Percentiles rank a stretch among this genome's conserved stretches.
Conservation (phyloP, 1,140 invertebrate genomes). For the Papilio polyxenes region DNA sequence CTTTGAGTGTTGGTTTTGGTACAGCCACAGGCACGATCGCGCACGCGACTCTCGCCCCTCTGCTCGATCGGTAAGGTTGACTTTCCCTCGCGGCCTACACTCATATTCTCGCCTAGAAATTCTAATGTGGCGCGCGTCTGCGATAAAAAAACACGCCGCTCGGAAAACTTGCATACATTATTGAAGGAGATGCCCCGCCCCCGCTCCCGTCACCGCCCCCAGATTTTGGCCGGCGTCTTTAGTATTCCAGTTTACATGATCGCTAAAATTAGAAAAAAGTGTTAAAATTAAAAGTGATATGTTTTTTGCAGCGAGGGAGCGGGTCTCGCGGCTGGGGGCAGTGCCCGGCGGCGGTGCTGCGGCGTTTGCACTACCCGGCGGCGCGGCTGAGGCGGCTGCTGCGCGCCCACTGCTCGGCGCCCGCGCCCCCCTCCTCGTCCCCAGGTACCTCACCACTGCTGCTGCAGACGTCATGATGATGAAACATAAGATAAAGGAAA, state of each 20-base stretch:
- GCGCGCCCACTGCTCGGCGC: conserved; percentile 51
- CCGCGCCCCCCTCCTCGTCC: conserved; percentile 34
- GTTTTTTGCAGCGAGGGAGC: conserved; percentile 50
- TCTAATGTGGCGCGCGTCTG: conserved; percentile 75
- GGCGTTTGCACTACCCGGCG: conserved; percentile 55
- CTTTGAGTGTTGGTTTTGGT: background rate
- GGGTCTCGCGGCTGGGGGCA: conserved; percentile 63
- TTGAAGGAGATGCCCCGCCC: conserved; percentile 63
- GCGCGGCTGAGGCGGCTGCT: conserved; percentile 63
- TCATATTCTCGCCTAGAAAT: conserved; percentile 78
- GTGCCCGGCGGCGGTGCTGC: conserved; percentile 67
- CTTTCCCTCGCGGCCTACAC: conserved; percentile 54
- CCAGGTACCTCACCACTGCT: conserved; percentile 36
- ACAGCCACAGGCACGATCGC: background rate
- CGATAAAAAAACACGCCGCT: conserved; percentile 77
- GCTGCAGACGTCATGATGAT: background rate
- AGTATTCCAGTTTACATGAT: background rate
- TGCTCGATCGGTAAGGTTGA: conserved; percentile 41
- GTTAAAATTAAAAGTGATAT: background rate
- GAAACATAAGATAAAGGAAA: no score
- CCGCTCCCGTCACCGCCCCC: conserved; percentile 32
- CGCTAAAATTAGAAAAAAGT: background rate
- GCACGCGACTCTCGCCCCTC: conserved; percentile 44
- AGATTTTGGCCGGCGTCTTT: background rate
- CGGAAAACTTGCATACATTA: conserved; percentile 78